A percentile compares a stretch with the other conserved stretches of the same genome.
Evolutionary conservation across 2,888 invertebrate genomes (phyloP).

Genomic region (Tetramorium bicarinatum): DNA sequence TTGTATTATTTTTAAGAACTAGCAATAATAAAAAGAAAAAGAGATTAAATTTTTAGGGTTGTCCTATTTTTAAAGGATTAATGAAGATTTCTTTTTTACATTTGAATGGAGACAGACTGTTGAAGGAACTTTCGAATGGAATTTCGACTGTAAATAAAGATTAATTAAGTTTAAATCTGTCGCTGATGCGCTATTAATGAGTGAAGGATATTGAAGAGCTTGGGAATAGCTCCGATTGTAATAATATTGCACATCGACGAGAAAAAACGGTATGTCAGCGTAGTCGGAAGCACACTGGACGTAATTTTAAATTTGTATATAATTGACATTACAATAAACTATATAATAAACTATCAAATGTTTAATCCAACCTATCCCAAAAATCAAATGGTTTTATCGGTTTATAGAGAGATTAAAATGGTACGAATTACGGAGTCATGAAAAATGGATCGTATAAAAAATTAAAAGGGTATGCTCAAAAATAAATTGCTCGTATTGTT

Average conservation of each 20-base stretch:
- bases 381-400: background rate
- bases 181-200: conserved; percentile 63
- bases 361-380: background rate
- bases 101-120: conserved; percentile 35
- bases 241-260: conserved; percentile 67
- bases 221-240: conserved; percentile 61
- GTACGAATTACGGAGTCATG: background rate
- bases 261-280: conserved; percentile 67
- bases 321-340: conserved; percentile 85
- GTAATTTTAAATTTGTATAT: conserved; percentile 85
- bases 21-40: background rate
- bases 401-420: background rate
- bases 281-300: conserved; percentile 78
- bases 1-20: conserved; percentile 2
- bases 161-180: conserved; percentile 71
- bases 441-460: background rate
- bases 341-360: conserved; percentile 79
- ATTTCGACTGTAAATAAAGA: conserved; percentile 73
- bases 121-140: conserved; percentile 35
- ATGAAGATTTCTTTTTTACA: conserved; percentile 45
- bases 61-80: conserved; percentile 32
- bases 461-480: background rate
- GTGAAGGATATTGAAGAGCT: conserved; percentile 33
- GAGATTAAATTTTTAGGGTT: conserved; percentile 38
- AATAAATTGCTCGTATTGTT: background rate